Evolutionary conservation across 2,797 vertebrate genomes (phyloP).

Genomic region (Hemibagrus guttatus): DNA sequence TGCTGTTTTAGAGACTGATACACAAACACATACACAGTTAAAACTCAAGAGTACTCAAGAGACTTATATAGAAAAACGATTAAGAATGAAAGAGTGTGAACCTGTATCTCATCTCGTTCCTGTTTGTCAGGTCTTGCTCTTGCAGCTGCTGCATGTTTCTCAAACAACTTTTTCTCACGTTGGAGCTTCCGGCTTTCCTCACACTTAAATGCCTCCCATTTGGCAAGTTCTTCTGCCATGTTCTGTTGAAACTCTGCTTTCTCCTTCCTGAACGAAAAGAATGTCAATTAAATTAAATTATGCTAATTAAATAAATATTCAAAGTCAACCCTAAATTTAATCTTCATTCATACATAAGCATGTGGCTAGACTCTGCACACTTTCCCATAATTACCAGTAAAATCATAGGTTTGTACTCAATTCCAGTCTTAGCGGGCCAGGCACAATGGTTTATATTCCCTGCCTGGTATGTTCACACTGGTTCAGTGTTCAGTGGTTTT

Average conservation of each 20-base stretch:
- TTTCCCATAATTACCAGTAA: not conserved
- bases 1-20: constrained; percentile 86
- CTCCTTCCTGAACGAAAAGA: constrained; percentile 78
- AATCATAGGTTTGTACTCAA: not conserved
- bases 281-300: not conserved
- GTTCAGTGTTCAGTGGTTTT: too few species aligned
- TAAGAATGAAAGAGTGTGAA: constrained; percentile 53
- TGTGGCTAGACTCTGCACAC: not conserved
- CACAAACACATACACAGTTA: not conserved
- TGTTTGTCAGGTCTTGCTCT: constrained; percentile 93
- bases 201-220: constrained; percentile 87
- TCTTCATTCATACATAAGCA: not conserved
- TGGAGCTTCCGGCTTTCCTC: constrained; percentile 88
- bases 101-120: constrained; percentile 95
- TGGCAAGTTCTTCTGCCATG: constrained; percentile 80
- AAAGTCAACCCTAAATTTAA: not conserved
- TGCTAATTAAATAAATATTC: too few species aligned
- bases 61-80: not conserved
- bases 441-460: not conserved
- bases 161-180: constrained; percentile 90
- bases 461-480: not conserved
- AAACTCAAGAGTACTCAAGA: not conserved
- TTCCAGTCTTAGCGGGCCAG: not conserved
- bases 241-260: constrained; percentile 82
- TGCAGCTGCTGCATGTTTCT: constrained; percentile 82